phyloP scores from a whole-genome alignment of 2,888 invertebrate species.

The Matsumyia berberina region DNA sequence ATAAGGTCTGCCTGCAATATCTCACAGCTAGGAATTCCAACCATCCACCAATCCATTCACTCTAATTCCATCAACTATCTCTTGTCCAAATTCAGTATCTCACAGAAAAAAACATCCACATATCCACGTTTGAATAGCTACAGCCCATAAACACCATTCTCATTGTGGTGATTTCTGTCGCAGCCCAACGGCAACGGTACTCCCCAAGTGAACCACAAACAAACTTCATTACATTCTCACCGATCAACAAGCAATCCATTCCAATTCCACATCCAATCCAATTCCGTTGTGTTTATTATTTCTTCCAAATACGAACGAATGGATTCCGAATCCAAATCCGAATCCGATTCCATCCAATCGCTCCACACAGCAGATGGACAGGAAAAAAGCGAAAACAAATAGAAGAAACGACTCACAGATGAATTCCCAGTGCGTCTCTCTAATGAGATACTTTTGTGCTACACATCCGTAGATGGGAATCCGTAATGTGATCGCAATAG shows the following conservation, averaged over 20 bases:
- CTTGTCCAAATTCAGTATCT: slow-evolving; percentile 5
- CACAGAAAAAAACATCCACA: neutral
- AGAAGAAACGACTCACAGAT: slow-evolving; percentile 20
- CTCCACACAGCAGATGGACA: slow-evolving; percentile 7
- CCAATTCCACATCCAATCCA: slow-evolving; percentile 35
- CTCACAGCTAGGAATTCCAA: too few species aligned
- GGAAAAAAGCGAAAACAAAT: neutral
- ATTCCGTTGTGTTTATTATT: slow-evolving; percentile 47
- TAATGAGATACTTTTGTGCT: slow-evolving; percentile 73
- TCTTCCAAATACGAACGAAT: slow-evolving; percentile 59
- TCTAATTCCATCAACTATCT: neutral
- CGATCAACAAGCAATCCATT: slow-evolving; percentile 43
- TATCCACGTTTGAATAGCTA: slow-evolving; percentile 1
- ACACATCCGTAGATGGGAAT: slow-evolving; percentile 72
- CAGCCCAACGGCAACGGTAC: slow-evolving; percentile 5
- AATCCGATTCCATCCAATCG: slow-evolving; percentile 17
- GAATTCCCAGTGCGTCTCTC: slow-evolving; percentile 64
- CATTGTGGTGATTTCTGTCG: neutral
- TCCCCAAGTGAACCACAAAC: neutral
- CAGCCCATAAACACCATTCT: slow-evolving; percentile 8
- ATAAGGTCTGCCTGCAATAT: too few species aligned
- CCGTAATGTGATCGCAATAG: slow-evolving; percentile 58
- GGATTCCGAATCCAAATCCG: slow-evolving; percentile 32
- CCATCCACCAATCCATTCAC: too few species aligned
- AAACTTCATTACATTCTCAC: slow-evolving; percentile 22